phyloP scores from a whole-genome alignment of 2,888 invertebrate genomes.

The Parnassius smintheus region DNA sequence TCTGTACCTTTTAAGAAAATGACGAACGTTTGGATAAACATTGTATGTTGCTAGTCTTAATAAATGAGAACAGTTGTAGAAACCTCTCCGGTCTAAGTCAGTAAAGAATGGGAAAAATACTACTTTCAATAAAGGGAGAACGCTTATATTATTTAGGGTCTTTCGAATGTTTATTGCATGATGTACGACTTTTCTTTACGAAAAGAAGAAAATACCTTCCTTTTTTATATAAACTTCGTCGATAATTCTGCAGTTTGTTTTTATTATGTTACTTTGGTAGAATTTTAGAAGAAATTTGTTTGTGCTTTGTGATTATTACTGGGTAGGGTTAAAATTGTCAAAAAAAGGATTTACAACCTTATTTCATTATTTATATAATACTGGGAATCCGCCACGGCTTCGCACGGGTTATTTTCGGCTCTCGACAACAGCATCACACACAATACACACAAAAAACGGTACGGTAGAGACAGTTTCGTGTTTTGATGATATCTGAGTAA shows the following conservation, averaged over 20 bases:
- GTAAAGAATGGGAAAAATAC: conserved; percentile 70
- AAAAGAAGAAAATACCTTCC: conserved; percentile 54
- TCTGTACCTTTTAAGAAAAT: conserved; percentile 68
- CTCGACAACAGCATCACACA: no score
- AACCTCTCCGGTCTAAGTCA: conserved; percentile 75
- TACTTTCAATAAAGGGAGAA: conserved; percentile 56
- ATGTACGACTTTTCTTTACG: conserved; percentile 58
- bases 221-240: conserved; percentile 43
- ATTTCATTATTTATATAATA: no score
- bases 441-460: no score
- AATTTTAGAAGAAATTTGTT: no score
- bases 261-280: neutral
- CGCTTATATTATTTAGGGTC: conserved; percentile 76
- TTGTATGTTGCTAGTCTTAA: conserved; percentile 61
- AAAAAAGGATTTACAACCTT: no score
- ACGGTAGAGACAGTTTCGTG: no score
- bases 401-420: no score
- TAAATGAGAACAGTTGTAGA: conserved; percentile 64
- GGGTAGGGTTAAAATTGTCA: no score
- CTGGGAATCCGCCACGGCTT: no score
- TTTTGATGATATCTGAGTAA: no score
- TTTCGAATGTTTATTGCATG: conserved; percentile 73
- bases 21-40: conserved; percentile 69
- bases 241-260: neutral
- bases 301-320: no score